Evolutionary conservation across 1,140 invertebrate species (phyloP).

Genomic region (Neuroterus valhalla): DNA sequence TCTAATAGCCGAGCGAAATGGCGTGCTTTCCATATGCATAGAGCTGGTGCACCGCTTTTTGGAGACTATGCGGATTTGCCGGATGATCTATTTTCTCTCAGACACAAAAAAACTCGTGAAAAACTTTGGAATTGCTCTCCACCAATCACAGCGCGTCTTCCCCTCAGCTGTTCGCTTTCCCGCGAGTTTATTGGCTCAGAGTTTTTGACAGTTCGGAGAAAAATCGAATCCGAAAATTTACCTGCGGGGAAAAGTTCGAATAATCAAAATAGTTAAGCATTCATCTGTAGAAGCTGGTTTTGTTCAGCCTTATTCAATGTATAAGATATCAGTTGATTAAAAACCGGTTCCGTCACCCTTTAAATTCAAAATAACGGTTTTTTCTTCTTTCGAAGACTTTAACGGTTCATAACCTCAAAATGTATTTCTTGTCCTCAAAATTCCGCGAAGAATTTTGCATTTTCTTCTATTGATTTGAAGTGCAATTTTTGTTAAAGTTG

Average conservation of each 20-base stretch:
- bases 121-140: background rate
- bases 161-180: background rate
- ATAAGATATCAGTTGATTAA: no score
- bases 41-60: constrained; percentile 7
- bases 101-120: background rate
- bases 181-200: background rate
- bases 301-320: no score
- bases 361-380: background rate
- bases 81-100: constrained; percentile 9
- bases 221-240: background rate
- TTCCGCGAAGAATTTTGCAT: background rate
- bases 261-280: no score
- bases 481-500: background rate
- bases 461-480: background rate
- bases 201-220: background rate
- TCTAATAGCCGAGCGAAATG: background rate
- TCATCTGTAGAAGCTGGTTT: no score
- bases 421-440: background rate
- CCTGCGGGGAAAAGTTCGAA: no score
- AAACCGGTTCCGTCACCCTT: background rate
- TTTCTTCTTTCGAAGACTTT: no score
- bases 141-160: background rate
- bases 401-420: constrained; percentile 26
- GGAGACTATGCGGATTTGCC: constrained; percentile 11
- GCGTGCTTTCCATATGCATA: background rate